phyloP scores from a whole-genome alignment of 1,140 invertebrate genomes.

The Leptoteleia sp. region DNA sequence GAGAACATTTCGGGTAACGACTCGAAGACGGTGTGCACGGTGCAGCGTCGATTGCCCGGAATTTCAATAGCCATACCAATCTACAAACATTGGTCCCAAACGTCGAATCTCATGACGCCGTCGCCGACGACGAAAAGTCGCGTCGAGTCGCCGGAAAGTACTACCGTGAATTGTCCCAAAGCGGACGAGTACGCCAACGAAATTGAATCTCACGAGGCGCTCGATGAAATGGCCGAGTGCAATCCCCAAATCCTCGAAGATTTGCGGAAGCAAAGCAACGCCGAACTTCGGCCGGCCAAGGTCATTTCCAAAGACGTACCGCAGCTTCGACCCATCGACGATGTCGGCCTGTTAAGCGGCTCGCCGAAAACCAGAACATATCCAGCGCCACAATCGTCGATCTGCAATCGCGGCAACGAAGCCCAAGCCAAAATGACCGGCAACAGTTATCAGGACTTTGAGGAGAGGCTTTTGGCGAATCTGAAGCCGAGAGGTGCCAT shows the following conservation, averaged over 20 bases:
- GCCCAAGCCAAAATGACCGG: constrained; percentile 69
- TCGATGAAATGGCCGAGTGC: constrained; percentile 66
- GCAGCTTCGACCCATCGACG: constrained; percentile 54
- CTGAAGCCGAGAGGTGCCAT: constrained; percentile 83
- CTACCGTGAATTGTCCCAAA: constrained; percentile 66
- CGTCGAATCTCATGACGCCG: constrained; percentile 21
- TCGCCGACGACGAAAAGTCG: constrained; percentile 64
- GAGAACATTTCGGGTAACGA: constrained; percentile 35
- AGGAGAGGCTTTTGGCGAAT: constrained; percentile 70
- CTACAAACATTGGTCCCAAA: constrained; percentile 64
- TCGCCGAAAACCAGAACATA: constrained; percentile 35
- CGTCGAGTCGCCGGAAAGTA: constrained; percentile 75
- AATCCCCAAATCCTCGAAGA: constrained; percentile 70
- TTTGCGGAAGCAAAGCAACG: constrained; percentile 52
- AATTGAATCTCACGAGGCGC: constrained; percentile 35
- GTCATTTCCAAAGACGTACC: constrained; percentile 57
- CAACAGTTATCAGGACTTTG: constrained; percentile 67
- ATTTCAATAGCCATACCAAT: constrained; percentile 71
- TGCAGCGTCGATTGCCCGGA: constrained; percentile 35
- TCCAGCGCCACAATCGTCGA: constrained; percentile 16
- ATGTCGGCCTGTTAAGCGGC: constrained; percentile 25
- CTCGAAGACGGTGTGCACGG: constrained; percentile 3
- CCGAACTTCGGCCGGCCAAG: constrained; percentile 21
- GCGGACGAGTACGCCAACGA: constrained; percentile 52
- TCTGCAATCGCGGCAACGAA: constrained; percentile 71